Conservation (phyloP, 2,888 invertebrate genomes). For the Drosophila heteroneura region DNA sequence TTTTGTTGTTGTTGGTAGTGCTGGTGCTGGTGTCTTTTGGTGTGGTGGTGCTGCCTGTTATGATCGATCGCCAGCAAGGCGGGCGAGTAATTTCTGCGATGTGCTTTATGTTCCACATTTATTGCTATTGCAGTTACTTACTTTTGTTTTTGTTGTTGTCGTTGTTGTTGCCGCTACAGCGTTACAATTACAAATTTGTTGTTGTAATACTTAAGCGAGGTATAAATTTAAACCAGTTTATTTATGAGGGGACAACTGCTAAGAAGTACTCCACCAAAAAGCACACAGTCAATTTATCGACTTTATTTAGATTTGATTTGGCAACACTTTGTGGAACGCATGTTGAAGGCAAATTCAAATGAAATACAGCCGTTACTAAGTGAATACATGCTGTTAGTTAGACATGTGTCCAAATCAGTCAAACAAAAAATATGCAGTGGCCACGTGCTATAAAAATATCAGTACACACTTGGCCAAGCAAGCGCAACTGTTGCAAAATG, state of each 20-base stretch:
- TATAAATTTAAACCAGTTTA: constrained; percentile 72
- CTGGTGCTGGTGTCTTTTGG: constrained; percentile 15
- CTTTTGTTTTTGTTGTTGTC: constrained; percentile 35
- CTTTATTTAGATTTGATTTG: constrained; percentile 14
- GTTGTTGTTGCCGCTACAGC: constrained; percentile 43
- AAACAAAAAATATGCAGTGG: not conserved
- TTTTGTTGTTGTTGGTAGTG: constrained; percentile 36
- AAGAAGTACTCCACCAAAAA: constrained; percentile 48
- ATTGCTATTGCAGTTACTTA: constrained; percentile 64
- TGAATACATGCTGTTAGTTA: constrained; percentile 21
- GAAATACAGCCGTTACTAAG: constrained; percentile 2
- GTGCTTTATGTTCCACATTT: constrained; percentile 80
- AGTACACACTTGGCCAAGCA: constrained; percentile 16
- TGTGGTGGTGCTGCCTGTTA: constrained; percentile 53
- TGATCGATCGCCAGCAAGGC: constrained; percentile 74
- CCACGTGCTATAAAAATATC: constrained; percentile 6
- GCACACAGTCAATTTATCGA: constrained; percentile 14
- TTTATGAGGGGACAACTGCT: constrained; percentile 41
- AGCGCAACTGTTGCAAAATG: constrained; percentile 25
- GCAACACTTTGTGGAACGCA: constrained; percentile 18
- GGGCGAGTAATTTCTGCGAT: constrained; percentile 69
- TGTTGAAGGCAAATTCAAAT: constrained; percentile 7
- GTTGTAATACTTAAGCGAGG: constrained; percentile 56
- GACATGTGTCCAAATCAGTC: constrained; percentile 22
- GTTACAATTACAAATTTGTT: constrained; percentile 70